Evolutionary conservation across 2,888 invertebrate genomes (phyloP), one percentile per base, ranked within the genome.

Genomic region (Pilophorus perplexus): DNA sequence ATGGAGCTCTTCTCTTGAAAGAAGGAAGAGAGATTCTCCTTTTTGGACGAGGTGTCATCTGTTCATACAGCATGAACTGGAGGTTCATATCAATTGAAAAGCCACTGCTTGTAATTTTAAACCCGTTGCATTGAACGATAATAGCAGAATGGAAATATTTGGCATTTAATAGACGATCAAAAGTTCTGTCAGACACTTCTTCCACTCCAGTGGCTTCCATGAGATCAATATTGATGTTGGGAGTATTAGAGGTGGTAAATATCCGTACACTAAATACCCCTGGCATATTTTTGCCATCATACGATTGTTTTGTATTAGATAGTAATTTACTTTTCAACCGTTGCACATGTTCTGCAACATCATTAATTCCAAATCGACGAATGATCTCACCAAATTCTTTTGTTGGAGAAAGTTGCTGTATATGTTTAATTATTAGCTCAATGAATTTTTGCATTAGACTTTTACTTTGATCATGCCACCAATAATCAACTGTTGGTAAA

Each of bases 281-380:
- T n/a, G n/a, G n/a, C n/a, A n/a, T 50, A 50, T 50, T 23, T 48
- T 23, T 23, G 25, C 25, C 48, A 48, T 48, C 22, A 25, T 50
- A n/a, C 27, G 50, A 50, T 50, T 50, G 50, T 50, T 50, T 50
- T 50, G 50, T 50, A 50, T 25, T 50, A n/a, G n/a, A n/a, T n/a
- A 50, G 50, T 27, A 50, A 3, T 50, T 50, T 50, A 50, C 50
- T 50, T 50, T 50, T 50, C 14, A 50, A 50, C 14, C 50, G 50
- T 50, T 50, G 50, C 14, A 50, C 50, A 50, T 50, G 50, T 50
- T 50, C 50, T 50, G 50, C 50, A 50, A 50, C 3, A 50, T 50
- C 50, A 50, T 50, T 50, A 50, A 50, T 50, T 50, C 27, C 27
- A 27, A 50, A 50, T 50, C 50, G 23, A 23, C 50, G 50, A 50